Percentiles rank a stretch among this genome's conserved stretches.
These are phyloP conservation scores for Oxyura jamaicensis DNA, from an alignment of 2,113 vertebrate species.

Conservation along the genomic window DNA sequence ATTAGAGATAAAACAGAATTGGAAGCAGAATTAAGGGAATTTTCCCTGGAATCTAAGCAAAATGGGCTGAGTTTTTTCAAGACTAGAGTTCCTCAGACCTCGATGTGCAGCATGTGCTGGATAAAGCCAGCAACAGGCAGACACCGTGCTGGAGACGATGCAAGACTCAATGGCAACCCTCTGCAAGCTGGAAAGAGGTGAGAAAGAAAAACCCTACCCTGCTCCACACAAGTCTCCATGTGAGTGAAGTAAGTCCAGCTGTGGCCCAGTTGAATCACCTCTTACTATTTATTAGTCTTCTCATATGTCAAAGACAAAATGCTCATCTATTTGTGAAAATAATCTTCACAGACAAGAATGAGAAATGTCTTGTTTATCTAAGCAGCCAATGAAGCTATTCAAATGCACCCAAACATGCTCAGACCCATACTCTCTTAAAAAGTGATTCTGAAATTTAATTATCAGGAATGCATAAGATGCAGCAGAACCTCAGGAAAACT, in stretches of 20 bases:
- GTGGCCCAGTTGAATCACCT: not conserved
- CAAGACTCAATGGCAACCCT: not conserved
- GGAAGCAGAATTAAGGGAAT: not conserved
- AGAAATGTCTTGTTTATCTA: not conserved
- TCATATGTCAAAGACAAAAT: not conserved
- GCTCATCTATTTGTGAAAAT: not conserved
- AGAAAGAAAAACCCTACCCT: not conserved
- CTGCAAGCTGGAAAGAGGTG: not conserved
- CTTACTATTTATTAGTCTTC: not conserved
- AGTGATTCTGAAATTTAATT: conserved; percentile 11
- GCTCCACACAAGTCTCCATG: not conserved
- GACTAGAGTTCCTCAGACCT: not conserved
- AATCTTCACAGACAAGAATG: not conserved
- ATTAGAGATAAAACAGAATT: not conserved
- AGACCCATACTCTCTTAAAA: not conserved
- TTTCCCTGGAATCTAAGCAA: not conserved
- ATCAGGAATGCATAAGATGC: not conserved
- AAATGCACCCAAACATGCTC: not conserved
- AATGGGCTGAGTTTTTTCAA: not conserved
- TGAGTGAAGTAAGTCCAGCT: not conserved
- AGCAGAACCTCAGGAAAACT: not conserved
- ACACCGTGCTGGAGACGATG: not conserved
- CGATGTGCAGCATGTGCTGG: not conserved
- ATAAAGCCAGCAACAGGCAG: not conserved
- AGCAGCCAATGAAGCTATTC: not conserved